phyloP scores from a whole-genome alignment of 2,888 invertebrate genomes.

The Tyria jacobaeae region DNA sequence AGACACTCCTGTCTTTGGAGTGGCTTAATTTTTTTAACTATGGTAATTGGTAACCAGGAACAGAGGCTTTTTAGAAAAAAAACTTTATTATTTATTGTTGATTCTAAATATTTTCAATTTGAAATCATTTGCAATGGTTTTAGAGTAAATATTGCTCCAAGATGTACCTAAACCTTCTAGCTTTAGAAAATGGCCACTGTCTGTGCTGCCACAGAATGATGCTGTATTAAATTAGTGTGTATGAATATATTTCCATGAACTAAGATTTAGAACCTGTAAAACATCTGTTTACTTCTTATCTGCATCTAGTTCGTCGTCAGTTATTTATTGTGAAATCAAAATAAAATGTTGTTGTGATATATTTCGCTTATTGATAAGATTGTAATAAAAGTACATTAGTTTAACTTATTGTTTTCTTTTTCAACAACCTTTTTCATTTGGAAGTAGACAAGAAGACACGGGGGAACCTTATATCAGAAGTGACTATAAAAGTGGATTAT shows the following conservation, averaged over 20 bases:
- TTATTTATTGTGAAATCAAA: constrained; percentile 38
- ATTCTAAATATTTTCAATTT: neutral
- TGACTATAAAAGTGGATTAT: too few species aligned
- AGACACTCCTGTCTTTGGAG: too few species aligned
- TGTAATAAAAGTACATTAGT: constrained; percentile 43
- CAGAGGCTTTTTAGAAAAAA: neutral
- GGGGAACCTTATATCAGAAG: too few species aligned
- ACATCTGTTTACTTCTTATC: neutral
- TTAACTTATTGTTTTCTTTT: constrained; percentile 14
- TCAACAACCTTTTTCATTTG: neutral
- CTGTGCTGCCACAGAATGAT: constrained; percentile 10
- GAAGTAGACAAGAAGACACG: neutral
- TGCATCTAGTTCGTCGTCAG: constrained; percentile 10
- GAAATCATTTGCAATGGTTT: neutral
- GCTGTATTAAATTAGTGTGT: neutral
- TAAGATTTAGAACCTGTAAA: neutral
- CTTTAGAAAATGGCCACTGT: constrained; percentile 20
- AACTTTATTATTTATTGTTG: constrained; percentile 3
- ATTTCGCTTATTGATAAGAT: constrained; percentile 58
- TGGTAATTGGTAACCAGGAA: neutral
- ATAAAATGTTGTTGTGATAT: constrained; percentile 62
- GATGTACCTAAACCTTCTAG: constrained; percentile 28
- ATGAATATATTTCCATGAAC: neutral
- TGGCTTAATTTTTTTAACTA: neutral
- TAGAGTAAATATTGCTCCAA: constrained; percentile 25